Base-by-base conservation (phyloP, 2,113 vertebrate species). In the Piaya cayana region DNA sequence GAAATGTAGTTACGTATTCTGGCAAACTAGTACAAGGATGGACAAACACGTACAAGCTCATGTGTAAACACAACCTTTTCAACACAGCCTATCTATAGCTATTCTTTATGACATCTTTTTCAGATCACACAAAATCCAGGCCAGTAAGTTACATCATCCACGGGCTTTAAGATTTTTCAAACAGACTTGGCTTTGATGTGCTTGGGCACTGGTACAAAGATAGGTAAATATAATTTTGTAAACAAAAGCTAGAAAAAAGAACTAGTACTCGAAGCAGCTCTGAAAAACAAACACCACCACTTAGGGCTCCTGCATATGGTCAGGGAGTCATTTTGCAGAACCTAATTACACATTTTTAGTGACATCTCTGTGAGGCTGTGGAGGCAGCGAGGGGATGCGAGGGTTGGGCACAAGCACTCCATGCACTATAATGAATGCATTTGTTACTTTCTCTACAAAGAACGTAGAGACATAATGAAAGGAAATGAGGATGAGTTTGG, bases 161-260 rank as follows among this genome's bases (percentile, higher is more conserved):
- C 3, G 8, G 30, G 3, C 36, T 82, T 64, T 29, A 30, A 29
- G 56, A 18, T 52, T 58, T 77, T 87, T 75, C 1, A 85, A 78
- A 62, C 27, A 22, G 23, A 32, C 29, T 22, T 56, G 43, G 39
- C 64, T 76, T 77, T 64, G 47, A 74, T 34, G 74, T 49, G 64
- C 52, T 67, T 2, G 8, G 4, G 20, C 49, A 55, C 19, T 15
- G 25, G 1, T 59, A 62, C 86, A 90, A 89, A 90, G n/a, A 53
- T 34, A 70, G 77, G n/a, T 87, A 72, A 93, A 93, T 30, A 23
- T 2, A 93, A 64, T 11, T 68, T 82, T 36, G 52, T 14, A 53
- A 97, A 91, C 25, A 58, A 93, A 93, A 88, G 34, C 52, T 77
- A 74, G 86, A 77, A 63, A 94, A 86, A 83, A 37, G 34, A 89